Base-by-base conservation (phyloP, 2,888 invertebrate genomes). In the Chalcis sispes region DNA sequence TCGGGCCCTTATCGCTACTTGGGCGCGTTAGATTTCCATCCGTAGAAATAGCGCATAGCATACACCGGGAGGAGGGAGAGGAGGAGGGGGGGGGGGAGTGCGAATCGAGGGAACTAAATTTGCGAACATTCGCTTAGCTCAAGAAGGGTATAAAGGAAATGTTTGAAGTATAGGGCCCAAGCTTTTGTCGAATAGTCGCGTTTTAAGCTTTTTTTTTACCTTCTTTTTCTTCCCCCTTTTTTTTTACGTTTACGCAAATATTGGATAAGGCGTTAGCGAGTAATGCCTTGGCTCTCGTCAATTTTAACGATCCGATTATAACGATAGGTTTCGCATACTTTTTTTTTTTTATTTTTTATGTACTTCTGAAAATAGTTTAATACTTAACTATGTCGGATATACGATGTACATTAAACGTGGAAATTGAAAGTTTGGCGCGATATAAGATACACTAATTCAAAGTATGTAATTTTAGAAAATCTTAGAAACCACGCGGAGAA, bases 1-100 rank as follows among this genome's bases (percentile, higher is more conserved):
- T 27, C 50, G 36, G 65, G 73, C 69, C 78, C 73, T 78, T 78
- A 78, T 78, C 75, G 72, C 72, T 75, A 78, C 69, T 64, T 65
- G 40, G 36, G 8, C 27, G 27, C 42, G 48, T 54, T 48, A 58
- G 70, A 48, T 77, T 78, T 71, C 69, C 75, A 69, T 70, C 48
- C 54, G 56, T 15, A 46, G 58, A 50, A 48, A 50, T 54, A 7
- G 10, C 10, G 10, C 10, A 36, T 36, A 36, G 36, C 36, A 36
- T 36, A 36, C 4, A 36, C 36, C 36, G 71, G 27, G 18, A 36
- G 13, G n/a, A n/a, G n/a, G n/a, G n/a, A n/a, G n/a, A n/a, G 32
- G 42, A 27, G 25, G 40, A 36, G 42, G 40, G 10, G 25, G 10
- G 2, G 0, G 32, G 32, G 1, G 50, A 42, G 59, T 58, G 59